A percentile compares a stretch with the other conserved stretches of the same genome.
Evolutionary conservation across 2,888 invertebrate genomes (phyloP).

Genomic region (Tenthredo notha): DNA sequence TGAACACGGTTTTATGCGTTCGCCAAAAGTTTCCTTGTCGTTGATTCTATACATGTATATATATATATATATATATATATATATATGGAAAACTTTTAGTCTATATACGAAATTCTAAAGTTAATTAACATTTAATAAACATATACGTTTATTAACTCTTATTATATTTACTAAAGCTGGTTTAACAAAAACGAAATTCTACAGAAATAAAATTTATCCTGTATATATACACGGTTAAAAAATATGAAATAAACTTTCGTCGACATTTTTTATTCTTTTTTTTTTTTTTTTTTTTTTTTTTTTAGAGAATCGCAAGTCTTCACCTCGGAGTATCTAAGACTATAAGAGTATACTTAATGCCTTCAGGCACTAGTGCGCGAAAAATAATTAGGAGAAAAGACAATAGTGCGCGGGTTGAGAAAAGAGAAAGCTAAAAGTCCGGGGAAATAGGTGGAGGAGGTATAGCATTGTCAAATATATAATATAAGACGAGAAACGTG

Average conservation of each 20-base stretch:
- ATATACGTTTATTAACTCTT: background rate
- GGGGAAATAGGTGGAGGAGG: background rate
- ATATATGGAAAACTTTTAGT: background rate
- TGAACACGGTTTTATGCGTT: constrained; percentile 32
- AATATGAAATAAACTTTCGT: background rate
- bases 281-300: background rate
- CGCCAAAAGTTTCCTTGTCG: constrained; percentile 1
- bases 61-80: too few species aligned
- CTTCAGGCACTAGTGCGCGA: background rate
- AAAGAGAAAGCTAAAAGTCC: constrained; percentile 27
- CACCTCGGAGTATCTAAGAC: background rate
- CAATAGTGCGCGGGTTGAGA: constrained; percentile 6
- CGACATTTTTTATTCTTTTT: background rate
- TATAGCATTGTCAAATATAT: background rate
- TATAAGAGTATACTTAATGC: background rate
- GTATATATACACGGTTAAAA: background rate
- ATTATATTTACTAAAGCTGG: background rate
- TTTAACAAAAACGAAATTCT: background rate
- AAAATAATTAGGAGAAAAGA: constrained; percentile 40
- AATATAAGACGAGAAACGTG: constrained; percentile 32
- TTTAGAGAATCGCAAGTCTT: background rate
- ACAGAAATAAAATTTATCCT: background rate
- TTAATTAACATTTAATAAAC: constrained; percentile 3
- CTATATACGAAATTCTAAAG: background rate
- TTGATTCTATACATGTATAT: background rate